Evolutionary conservation across 2,113 vertebrate genomes (phyloP).

Genomic region (Promerops cafer): DNA sequence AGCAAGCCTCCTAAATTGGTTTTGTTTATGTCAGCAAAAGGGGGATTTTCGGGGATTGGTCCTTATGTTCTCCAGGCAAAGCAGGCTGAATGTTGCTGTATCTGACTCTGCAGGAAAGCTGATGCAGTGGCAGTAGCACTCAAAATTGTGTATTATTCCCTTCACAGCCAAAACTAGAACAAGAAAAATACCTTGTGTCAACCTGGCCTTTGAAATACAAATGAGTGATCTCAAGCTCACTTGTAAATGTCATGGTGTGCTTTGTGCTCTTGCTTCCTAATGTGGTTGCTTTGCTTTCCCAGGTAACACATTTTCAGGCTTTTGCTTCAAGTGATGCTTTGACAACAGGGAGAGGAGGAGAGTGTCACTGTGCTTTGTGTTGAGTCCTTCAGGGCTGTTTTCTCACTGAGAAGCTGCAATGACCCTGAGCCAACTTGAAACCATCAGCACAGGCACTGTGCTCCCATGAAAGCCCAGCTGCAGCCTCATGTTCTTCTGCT

Average conservation of each 20-base stretch:
- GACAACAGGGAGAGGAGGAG: background rate
- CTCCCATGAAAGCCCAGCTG: background rate
- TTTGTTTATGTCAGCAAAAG: background rate
- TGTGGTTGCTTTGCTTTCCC: background rate
- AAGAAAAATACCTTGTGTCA: constrained; percentile 45
- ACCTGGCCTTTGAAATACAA: constrained; percentile 58
- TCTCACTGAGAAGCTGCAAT: background rate
- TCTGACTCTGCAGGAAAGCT: background rate
- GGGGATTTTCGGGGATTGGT: background rate
- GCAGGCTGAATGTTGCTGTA: background rate
- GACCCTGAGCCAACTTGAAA: background rate
- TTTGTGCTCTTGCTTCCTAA: background rate
- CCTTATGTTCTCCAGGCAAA: background rate
- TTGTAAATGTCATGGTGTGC: constrained; percentile 41
- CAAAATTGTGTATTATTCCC: background rate
- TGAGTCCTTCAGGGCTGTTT: background rate
- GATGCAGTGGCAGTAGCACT: background rate
- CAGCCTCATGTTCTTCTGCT: background rate
- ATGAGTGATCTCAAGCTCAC: constrained; percentile 24
- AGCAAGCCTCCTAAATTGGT: background rate
- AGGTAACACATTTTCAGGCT: constrained; percentile 1
- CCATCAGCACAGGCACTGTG: background rate
- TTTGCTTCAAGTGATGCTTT: background rate
- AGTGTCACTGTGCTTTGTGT: background rate
- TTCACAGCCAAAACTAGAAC: background rate